phyloP scores from a whole-genome alignment of 2,113 vertebrate genomes.

The Oreochromis niloticus region DNA sequence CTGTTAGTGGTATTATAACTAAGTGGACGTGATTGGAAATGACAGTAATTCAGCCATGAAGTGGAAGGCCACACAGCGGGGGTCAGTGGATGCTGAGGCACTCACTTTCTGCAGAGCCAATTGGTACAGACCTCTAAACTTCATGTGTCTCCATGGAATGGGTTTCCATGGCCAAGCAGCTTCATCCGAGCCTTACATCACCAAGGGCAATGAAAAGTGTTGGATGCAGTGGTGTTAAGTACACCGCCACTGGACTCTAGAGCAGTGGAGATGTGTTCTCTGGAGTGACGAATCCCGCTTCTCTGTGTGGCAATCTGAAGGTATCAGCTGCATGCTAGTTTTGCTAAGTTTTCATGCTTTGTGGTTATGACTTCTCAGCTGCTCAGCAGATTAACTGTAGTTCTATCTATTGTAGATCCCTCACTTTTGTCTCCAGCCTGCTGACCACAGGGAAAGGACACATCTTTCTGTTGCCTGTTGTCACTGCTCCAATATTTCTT shows the following conservation, averaged over 20 bases:
- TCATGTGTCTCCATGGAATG: background rate
- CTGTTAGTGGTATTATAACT: background rate
- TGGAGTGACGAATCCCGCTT: rapidly evolving
- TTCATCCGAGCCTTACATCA: background rate
- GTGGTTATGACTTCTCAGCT: background rate
- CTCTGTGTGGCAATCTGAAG: background rate
- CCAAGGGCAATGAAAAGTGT: background rate
- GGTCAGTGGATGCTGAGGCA: background rate
- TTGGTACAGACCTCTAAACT: background rate
- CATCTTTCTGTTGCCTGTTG: background rate
- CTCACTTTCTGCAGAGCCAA: background rate
- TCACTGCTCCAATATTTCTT: background rate
- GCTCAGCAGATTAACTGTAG: background rate
- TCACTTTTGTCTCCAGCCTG: background rate
- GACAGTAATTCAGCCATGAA: background rate
- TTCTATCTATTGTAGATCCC: rapidly evolving
- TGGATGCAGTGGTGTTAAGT: background rate
- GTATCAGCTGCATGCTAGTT: background rate
- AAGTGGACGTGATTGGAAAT: background rate
- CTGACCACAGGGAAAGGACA: background rate
- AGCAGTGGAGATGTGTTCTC: background rate
- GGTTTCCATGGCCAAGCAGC: background rate
- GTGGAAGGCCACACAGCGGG: background rate
- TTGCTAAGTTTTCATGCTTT: background rate
- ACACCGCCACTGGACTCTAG: background rate